Evolutionary conservation across 1,140 invertebrate species (phyloP), one percentile per base, ranked within the genome.

Genomic region (Oreohelix idahoensis): DNA sequence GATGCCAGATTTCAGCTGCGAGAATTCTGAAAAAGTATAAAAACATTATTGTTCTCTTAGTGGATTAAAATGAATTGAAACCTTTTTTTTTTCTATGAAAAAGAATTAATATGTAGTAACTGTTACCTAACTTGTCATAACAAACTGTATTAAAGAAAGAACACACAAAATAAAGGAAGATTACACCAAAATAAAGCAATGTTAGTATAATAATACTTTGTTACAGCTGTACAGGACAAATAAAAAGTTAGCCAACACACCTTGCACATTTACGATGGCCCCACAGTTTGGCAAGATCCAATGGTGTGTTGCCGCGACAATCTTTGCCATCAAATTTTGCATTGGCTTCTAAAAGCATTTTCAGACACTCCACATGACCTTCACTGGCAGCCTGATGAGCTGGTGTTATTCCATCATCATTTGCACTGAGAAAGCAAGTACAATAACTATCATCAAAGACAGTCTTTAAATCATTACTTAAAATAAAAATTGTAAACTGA

Each of bases 201-300:
- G n/a, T n/a, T n/a, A n/a, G n/a, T n/a, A n/a, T n/a, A n/a, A n/a
- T n/a, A n/a, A n/a, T n/a, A n/a, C n/a, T n/a, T n/a, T n/a, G n/a
- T n/a, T n/a, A n/a, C n/a, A n/a, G n/a, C n/a, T n/a, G n/a, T n/a
- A n/a, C n/a, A n/a, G n/a, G n/a, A n/a, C n/a, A n/a, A n/a, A n/a
- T n/a, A n/a, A n/a, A 45, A 15, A 45, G 5, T 8, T 45, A 45
- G 53, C 15, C 53, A 66, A 69, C 23, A n/a, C 8, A 93, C 92
- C 92, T 92, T 35, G 92, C 92, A 92, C 92, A 92, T 84, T 91
- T 90, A 69, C 90, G 87, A 81, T 93, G 91, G 17, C 91, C 91
- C 92, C 92, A 93, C 0, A 93, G 83, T 86, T 92, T 92, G 29
- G 92, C 92, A 13, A 93, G 83, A 85, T 92, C 92, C 32, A 93